Evolutionary conservation across 2,888 invertebrate species (phyloP).

Genomic region (Tholera decimalis): DNA sequence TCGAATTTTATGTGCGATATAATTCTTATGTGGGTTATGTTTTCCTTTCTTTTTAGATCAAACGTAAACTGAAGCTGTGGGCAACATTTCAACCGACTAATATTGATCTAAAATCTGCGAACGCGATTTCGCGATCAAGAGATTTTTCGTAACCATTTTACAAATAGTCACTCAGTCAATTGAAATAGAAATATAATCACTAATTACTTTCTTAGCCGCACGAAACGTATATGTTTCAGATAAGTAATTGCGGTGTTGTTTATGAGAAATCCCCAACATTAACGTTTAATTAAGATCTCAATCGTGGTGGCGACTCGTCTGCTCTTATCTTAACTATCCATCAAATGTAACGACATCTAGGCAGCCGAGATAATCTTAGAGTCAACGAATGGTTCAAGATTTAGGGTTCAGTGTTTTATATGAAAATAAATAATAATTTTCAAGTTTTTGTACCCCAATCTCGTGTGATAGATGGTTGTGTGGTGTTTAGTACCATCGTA

Average conservation of each 20-base stretch:
- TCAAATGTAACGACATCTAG: slow-evolving; percentile 65
- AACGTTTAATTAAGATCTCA: slow-evolving; percentile 65
- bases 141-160: slow-evolving; percentile 2
- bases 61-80: slow-evolving; percentile 4
- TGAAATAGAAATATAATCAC: slow-evolving; percentile 9
- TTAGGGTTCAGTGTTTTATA: slow-evolving; percentile 45
- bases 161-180: neutral
- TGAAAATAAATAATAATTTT: neutral
- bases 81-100: neutral
- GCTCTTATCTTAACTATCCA: slow-evolving; percentile 70
- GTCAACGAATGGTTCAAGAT: slow-evolving; percentile 21
- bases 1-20: slow-evolving; percentile 47
- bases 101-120: neutral
- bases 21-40: slow-evolving; percentile 28
- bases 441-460: neutral
- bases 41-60: slow-evolving; percentile 19
- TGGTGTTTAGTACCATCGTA: too few relatives aligned
- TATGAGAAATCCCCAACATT: slow-evolving; percentile 60
- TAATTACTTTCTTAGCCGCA: slow-evolving; percentile 23
- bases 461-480: neutral
- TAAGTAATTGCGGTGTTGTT: slow-evolving; percentile 58
- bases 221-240: slow-evolving; percentile 35
- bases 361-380: slow-evolving; percentile 54
- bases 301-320: slow-evolving; percentile 61
- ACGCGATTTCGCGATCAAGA: neutral